These are phyloP conservation scores for Spilosoma lubricipeda DNA, from an alignment of 2,888 invertebrate species.

Conservation along the genomic window DNA sequence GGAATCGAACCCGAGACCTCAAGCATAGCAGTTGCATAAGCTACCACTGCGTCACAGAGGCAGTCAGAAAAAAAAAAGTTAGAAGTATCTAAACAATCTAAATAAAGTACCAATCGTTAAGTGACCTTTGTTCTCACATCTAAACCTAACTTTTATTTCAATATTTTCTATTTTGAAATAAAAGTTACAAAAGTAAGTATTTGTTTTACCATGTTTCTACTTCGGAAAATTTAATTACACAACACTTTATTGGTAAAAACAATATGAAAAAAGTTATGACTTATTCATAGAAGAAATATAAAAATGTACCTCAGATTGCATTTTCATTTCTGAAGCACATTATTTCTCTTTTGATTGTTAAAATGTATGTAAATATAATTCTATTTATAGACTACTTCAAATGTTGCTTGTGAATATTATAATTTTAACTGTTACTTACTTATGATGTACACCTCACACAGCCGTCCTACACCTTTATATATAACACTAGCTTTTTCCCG, in stretches of 20 bases:
- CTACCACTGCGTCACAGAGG: too few relatives aligned
- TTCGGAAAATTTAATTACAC: not conserved
- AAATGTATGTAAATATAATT: not conserved
- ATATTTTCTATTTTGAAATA: too few relatives aligned
- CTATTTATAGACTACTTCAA: too few relatives aligned
- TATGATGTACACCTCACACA: too few relatives aligned
- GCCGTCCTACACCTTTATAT: too few relatives aligned
- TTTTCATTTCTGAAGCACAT: not conserved
- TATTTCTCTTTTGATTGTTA: not conserved
- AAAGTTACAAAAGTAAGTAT: too few relatives aligned
- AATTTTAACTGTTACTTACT: too few relatives aligned
- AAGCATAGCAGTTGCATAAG: too few relatives aligned
- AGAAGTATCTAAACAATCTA: not conserved
- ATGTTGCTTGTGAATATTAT: too few relatives aligned
- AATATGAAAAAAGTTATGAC: conserved; percentile 4
- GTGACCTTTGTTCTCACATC: not conserved
- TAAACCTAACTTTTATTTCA: not conserved
- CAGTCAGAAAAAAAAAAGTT: too few relatives aligned
- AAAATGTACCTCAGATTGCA: not conserved
- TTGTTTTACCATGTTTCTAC: not conserved
- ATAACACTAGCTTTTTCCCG: too few relatives aligned
- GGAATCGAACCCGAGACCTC: too few relatives aligned
- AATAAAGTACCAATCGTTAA: not conserved
- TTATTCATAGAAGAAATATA: conserved; percentile 4
- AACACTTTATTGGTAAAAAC: not conserved